These are phyloP conservation scores for Plectropomus leopardus DNA, from an alignment of 2,113 vertebrate species.

Conservation along the genomic window DNA sequence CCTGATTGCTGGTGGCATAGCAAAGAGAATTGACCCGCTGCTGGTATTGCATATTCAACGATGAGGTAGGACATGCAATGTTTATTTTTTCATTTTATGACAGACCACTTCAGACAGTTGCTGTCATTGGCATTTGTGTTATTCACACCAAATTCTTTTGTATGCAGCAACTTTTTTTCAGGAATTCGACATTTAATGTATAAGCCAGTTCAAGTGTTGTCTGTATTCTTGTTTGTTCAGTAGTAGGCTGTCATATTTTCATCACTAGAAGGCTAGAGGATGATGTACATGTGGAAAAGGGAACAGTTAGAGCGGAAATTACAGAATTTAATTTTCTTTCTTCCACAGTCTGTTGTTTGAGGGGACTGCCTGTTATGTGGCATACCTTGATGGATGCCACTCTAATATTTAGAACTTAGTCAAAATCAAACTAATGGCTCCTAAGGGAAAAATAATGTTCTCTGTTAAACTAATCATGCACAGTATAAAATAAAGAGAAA, in stretches of 20 bases:
- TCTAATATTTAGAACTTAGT: too few species aligned
- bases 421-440: too few species aligned
- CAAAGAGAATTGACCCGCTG: background rate
- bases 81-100: background rate
- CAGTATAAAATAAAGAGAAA: too few species aligned
- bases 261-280: slow-evolving; percentile 7
- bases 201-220: too few species aligned
- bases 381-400: too few species aligned
- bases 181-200: too few species aligned
- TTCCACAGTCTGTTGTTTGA: background rate
- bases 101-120: too few species aligned
- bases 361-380: background rate
- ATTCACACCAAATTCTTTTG: background rate
- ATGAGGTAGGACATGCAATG: background rate
- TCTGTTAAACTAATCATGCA: too few species aligned
- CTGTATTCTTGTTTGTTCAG: background rate
- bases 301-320: background rate
- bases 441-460: background rate
- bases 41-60: background rate
- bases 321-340: too few species aligned
- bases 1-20: too few species aligned
- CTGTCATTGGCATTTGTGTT: background rate
- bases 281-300: background rate
- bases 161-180: too few species aligned
- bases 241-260: background rate